Evolutionary conservation across 2,888 invertebrate species (phyloP).

Genomic region (Ennomos quercinarius): DNA sequence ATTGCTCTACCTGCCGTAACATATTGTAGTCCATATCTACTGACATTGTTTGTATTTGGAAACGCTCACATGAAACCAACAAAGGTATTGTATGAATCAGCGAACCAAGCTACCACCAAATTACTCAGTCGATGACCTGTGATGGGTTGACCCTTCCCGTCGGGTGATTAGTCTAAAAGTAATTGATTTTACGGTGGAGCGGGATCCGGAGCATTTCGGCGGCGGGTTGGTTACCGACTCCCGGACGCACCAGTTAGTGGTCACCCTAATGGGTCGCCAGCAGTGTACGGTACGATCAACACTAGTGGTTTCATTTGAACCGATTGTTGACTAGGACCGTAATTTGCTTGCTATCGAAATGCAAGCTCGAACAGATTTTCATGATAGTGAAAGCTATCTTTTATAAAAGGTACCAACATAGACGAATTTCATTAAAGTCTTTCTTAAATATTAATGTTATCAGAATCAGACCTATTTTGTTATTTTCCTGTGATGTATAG

Average conservation of each 20-base stretch:
- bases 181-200: constrained; percentile 53
- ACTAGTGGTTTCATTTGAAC: constrained; percentile 15
- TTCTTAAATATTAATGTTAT: no score
- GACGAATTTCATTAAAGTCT: no score
- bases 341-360: no score
- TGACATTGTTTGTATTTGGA: not conserved
- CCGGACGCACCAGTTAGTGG: constrained; percentile 4
- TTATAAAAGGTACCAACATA: no score
- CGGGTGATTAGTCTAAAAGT: constrained; percentile 55
- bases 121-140: constrained; percentile 44
- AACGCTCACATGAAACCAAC: not conserved
- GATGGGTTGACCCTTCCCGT: constrained; percentile 48
- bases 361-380: no score
- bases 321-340: no score
- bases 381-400: no score
- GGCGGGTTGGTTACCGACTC: constrained; percentile 6
- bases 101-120: constrained; percentile 16
- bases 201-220: constrained; percentile 1
- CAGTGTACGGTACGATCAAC: constrained; percentile 2
- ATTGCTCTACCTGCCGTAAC: constrained; percentile 31
- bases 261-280: constrained; percentile 34
- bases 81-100: constrained; percentile 5
- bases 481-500: no score
- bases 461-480: no score
- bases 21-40: not conserved